Evolutionary conservation across 2,797 vertebrate species (phyloP).

Genomic region (Anableps anableps): DNA sequence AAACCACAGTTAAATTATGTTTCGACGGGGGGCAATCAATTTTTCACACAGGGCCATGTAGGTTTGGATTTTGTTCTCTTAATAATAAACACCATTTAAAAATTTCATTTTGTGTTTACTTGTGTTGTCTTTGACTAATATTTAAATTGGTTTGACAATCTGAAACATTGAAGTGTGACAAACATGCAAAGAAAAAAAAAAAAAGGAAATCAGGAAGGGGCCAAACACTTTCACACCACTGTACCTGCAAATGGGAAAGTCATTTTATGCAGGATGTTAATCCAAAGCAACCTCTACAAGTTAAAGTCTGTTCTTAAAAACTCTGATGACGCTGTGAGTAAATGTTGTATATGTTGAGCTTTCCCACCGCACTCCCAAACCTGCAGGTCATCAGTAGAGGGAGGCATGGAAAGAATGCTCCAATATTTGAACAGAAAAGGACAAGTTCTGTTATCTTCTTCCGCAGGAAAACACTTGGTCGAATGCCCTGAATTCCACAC

Average conservation of each 20-base stretch:
- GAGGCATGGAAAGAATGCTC: constrained; percentile 80
- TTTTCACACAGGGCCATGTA: too few species aligned
- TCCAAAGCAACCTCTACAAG: constrained; percentile 9
- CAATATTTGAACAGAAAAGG: constrained; percentile 82
- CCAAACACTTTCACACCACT: too few species aligned
- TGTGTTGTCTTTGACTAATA: too few species aligned
- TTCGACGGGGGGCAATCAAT: too few species aligned
- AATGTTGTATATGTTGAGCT: constrained; percentile 56
- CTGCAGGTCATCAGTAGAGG: constrained; percentile 69
- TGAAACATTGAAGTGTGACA: too few species aligned
- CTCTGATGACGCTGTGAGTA: constrained; percentile 23
- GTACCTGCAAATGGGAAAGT: constrained; percentile 16
- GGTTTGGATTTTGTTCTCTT: too few species aligned
- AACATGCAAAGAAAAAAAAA: too few species aligned
- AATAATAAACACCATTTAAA: too few species aligned
- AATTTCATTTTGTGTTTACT: too few species aligned
- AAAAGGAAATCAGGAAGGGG: too few species aligned
- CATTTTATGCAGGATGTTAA: constrained; percentile 2
- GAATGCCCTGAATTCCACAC: constrained; percentile 87
- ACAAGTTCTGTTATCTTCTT: constrained; percentile 81
- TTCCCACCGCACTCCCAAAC: constrained; percentile 77
- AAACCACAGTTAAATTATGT: too few species aligned
- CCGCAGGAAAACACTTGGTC: constrained; percentile 78
- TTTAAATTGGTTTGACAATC: too few species aligned
- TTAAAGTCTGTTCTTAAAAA: constrained; percentile 32